phyloP scores from a whole-genome alignment of 2,113 vertebrate species.

The Notechis scutatus region DNA sequence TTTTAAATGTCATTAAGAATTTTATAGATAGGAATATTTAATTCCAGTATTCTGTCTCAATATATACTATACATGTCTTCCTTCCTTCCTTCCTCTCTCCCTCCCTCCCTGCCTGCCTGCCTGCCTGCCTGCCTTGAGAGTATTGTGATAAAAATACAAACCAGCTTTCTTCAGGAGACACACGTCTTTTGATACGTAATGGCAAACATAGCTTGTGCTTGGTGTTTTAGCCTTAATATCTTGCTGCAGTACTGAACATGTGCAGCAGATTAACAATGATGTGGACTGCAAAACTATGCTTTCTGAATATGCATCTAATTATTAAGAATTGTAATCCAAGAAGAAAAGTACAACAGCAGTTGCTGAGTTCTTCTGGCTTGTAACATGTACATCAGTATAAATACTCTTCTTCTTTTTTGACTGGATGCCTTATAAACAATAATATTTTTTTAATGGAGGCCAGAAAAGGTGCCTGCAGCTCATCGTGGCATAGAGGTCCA shows the following conservation, averaged over 20 bases:
- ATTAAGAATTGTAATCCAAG: conserved; percentile 51
- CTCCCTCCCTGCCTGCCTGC: neutral
- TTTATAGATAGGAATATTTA: neutral
- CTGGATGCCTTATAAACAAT: conserved; percentile 65
- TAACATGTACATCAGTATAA: conserved; percentile 59
- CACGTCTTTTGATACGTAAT: neutral
- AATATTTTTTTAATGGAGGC: conserved; percentile 51
- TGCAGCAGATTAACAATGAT: conserved; percentile 59
- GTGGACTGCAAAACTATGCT: conserved; percentile 49
- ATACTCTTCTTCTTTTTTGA: conserved; percentile 51
- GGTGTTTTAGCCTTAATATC: conserved; percentile 59
- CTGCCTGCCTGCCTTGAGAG: neutral
- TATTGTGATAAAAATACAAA: conserved; percentile 28
- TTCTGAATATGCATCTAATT: conserved; percentile 57
- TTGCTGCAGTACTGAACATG: conserved; percentile 54
- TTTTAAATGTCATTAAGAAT: neutral
- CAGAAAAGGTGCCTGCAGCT: conserved; percentile 42
- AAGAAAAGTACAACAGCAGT: conserved; percentile 53
- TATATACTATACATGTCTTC: neutral
- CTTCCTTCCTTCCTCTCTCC: neutral
- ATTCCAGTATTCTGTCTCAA: neutral
- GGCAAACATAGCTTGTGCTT: conserved; percentile 54
- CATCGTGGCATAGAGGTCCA: conserved; percentile 35
- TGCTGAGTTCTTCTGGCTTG: conserved; percentile 63
- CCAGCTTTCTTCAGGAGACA: neutral